A percentile compares a stretch with the other conserved stretches of the same genome.
Conservation (phyloP, 2,888 invertebrate species). For the Chymomyza fuscimana region DNA sequence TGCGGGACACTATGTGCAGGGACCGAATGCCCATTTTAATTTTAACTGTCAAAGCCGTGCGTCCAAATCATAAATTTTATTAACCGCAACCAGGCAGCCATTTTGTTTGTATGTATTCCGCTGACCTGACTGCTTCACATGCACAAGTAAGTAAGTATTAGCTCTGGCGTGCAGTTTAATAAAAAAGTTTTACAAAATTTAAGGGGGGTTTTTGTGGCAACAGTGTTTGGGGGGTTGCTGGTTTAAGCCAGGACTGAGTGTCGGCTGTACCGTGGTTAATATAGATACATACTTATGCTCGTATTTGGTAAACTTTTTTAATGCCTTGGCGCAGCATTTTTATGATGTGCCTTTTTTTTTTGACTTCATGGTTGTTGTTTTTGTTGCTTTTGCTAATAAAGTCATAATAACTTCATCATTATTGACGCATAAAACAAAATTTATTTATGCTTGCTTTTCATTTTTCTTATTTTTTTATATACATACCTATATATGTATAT, state of each 20-base stretch:
- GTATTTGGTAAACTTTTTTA: constrained; percentile 64
- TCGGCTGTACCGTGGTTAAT: constrained; percentile 13
- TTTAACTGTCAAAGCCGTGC: constrained; percentile 74
- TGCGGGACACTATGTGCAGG: not conserved
- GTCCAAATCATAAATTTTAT: constrained; percentile 76
- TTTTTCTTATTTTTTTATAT: constrained; percentile 4
- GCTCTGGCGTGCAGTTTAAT: constrained; percentile 62
- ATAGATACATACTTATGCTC: constrained; percentile 22
- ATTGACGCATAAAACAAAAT: constrained; percentile 74
- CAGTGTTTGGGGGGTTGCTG: not conserved
- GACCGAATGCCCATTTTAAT: constrained; percentile 62
- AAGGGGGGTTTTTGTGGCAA: constrained; percentile 42
- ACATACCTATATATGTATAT: not conserved
- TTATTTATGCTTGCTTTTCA: constrained; percentile 56
- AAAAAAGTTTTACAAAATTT: constrained; percentile 66
- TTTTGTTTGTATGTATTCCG: constrained; percentile 48
- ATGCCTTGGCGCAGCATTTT: constrained; percentile 55
- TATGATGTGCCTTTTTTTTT: constrained; percentile 45
- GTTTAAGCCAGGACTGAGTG: no score
- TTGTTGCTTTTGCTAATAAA: constrained; percentile 55
- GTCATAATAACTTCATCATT: constrained; percentile 75
- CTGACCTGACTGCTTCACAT: constrained; percentile 53
- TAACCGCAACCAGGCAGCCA: constrained; percentile 75
- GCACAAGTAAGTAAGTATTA: constrained; percentile 47
- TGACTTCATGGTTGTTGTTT: constrained; percentile 23